Evolutionary conservation across 2,888 invertebrate species (phyloP).

Genomic region (Thyatira batis): DNA sequence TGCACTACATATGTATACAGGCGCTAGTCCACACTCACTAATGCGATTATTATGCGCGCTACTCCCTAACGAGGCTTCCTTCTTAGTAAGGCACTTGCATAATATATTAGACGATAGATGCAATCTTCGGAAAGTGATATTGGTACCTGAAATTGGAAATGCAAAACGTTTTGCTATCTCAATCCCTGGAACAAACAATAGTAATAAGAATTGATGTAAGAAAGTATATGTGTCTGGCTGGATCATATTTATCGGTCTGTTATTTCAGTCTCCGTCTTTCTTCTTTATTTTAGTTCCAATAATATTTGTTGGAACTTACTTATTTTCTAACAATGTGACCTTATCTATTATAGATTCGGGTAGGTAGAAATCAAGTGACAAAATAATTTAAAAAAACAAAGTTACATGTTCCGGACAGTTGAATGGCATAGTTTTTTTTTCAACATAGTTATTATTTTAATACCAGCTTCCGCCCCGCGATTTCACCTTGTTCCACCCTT

Average conservation of each 20-base stretch:
- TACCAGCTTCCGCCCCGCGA: constrained; percentile 9
- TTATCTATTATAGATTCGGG: too few species aligned
- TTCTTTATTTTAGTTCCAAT: too few species aligned
- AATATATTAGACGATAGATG: constrained; percentile 1
- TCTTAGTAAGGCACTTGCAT: constrained; percentile 8
- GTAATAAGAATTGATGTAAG: neutral
- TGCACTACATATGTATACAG: constrained; percentile 14
- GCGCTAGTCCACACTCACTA: constrained; percentile 18
- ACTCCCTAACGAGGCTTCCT: constrained; percentile 33
- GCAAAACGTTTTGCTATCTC: neutral
- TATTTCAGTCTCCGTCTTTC: too few species aligned
- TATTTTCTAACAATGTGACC: too few species aligned
- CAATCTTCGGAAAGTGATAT: neutral
- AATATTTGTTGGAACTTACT: too few species aligned
- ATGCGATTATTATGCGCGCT: constrained; percentile 39
- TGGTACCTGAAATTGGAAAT: neutral
- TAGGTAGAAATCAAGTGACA: too few species aligned
- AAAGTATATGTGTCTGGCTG: neutral
- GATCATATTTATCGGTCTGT: neutral
- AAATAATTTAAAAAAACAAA: too few species aligned
- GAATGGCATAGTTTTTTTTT: too few species aligned
- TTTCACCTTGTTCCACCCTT: too few species aligned
- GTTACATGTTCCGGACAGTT: too few species aligned
- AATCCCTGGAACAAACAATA: neutral
- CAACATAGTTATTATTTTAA: constrained; percentile 19